Evolutionary conservation across 2,888 invertebrate species (phyloP).

Genomic region (Phortica magna): DNA sequence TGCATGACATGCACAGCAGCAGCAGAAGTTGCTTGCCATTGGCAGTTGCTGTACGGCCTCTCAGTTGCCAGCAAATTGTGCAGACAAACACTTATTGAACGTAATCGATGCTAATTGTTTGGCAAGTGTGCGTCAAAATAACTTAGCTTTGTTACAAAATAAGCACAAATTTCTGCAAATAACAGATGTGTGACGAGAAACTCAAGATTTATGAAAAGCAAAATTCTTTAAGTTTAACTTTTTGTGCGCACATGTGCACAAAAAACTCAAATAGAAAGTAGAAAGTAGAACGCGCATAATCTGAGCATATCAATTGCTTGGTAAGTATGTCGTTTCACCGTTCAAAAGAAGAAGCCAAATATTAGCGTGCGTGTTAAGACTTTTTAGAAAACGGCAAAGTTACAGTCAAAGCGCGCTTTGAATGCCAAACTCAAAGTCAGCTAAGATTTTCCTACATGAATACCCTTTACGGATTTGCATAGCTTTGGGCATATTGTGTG

Average conservation of each 20-base stretch:
- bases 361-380: neutral
- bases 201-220: too few species aligned
- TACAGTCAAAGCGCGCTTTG: neutral
- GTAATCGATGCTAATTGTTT: constrained; percentile 26
- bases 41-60: constrained; percentile 48
- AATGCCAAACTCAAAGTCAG: neutral
- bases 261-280: constrained; percentile 41
- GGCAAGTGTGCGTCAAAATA: constrained; percentile 43
- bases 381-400: neutral
- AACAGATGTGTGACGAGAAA: neutral
- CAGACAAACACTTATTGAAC: constrained; percentile 55
- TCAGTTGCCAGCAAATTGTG: constrained; percentile 57
- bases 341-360: neutral
- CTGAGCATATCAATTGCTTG: too few species aligned
- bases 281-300: constrained; percentile 12
- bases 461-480: neutral
- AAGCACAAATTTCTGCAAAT: neutral
- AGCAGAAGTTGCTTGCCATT: constrained; percentile 33
- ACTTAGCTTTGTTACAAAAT: constrained; percentile 20
- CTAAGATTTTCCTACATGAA: too few species aligned
- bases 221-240: neutral
- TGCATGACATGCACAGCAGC: neutral
- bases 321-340: too few species aligned
- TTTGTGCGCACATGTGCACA: neutral
- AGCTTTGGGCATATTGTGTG: neutral